phyloP scores from a whole-genome alignment of 2,113 vertebrate species.

The Kryptolebias marmoratus region DNA sequence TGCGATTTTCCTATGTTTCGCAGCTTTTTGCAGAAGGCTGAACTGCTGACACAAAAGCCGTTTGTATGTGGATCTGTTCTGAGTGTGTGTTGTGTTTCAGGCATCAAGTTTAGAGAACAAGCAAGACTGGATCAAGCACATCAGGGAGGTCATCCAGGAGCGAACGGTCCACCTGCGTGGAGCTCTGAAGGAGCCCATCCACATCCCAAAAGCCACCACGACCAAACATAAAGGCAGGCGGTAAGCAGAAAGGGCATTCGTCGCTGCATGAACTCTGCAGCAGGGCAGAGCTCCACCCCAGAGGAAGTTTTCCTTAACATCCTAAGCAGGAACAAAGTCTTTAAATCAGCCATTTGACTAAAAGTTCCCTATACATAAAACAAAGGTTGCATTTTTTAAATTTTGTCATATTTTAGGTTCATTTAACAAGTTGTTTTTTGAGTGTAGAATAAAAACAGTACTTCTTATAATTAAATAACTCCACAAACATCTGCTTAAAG shows the following conservation, averaged over 20 bases:
- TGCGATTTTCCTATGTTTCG: background rate
- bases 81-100: constrained; percentile 70
- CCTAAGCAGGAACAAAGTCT: too few species aligned
- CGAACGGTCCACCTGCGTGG: constrained; percentile 96
- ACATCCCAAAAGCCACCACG: constrained; percentile 94
- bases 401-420: too few species aligned
- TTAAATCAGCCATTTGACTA: too few species aligned
- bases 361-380: too few species aligned
- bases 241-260: constrained; percentile 57
- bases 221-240: constrained; percentile 93
- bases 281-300: background rate
- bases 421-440: too few species aligned
- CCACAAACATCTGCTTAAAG: constrained; percentile 73
- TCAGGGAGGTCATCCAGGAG: constrained; percentile 98
- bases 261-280: background rate
- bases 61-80: background rate
- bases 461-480: background rate
- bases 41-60: background rate
- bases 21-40: background rate
- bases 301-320: background rate
- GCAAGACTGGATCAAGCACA: constrained; percentile 99
- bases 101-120: constrained; percentile 98
- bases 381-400: too few species aligned
- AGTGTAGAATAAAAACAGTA: too few species aligned
- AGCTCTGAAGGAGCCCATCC: constrained; percentile 97